Percentiles rank a stretch among this genome's conserved stretches.
phyloP scores from a whole-genome alignment of 2,113 vertebrate species.

The Rhinopomastus cyanomelas region DNA sequence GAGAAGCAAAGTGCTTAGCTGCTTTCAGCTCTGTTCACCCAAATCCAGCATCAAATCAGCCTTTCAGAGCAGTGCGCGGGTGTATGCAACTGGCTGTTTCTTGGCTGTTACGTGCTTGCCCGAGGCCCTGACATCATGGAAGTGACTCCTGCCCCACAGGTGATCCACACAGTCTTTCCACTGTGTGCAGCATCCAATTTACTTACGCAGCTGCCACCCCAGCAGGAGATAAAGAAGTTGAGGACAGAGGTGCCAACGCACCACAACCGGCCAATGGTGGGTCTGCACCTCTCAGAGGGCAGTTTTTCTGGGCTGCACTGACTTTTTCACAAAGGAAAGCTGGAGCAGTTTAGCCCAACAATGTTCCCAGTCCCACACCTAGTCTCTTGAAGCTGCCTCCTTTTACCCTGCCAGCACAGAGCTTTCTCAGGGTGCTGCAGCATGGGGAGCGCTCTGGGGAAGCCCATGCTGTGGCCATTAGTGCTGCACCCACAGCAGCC shows the following conservation, averaged over 20 bases:
- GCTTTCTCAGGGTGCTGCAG: accelerated
- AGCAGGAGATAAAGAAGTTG: neutral
- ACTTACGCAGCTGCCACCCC: neutral
- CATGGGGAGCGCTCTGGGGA: neutral
- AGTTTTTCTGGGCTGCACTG: neutral
- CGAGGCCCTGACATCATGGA: neutral
- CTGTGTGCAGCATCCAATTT: neutral
- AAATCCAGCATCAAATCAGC: neutral
- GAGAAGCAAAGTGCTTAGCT: neutral
- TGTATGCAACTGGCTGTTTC: neutral
- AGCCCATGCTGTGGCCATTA: slow-evolving; percentile 61
- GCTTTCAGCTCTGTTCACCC: neutral
- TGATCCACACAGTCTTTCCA: neutral
- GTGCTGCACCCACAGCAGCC: slow-evolving; percentile 13
- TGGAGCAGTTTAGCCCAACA: accelerated
- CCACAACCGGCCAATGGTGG: accelerated
- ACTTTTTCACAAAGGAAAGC: neutral
- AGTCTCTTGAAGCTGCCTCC: neutral
- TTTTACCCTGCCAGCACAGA: accelerated
- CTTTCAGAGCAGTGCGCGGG: neutral
- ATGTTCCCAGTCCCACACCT: neutral
- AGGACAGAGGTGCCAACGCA: neutral
- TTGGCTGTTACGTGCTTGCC: neutral
- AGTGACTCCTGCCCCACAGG: neutral
- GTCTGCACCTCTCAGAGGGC: neutral